Base-by-base conservation (phyloP, 2,113 vertebrate species). In the Phyllopteryx taeniolatus region DNA sequence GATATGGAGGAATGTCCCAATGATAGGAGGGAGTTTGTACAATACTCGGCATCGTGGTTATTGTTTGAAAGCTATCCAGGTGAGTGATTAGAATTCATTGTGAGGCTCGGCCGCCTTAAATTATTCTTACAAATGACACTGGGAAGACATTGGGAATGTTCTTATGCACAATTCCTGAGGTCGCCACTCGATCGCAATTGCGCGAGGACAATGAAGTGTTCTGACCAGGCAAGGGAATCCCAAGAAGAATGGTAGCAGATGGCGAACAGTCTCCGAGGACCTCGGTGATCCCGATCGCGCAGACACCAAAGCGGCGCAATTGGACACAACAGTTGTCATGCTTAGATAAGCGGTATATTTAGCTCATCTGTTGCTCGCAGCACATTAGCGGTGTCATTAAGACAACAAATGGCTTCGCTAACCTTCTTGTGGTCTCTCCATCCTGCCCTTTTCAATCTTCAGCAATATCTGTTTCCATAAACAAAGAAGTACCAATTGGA, bases 251-350 rank as follows among this genome's bases (percentile, higher is more conserved):
- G 72, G 79, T 57, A 89, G 83, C 88, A 91, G 87, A 90, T 87
- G 88, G 90, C 72, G 20, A 81, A 69, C 49, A 67, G 69, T 83
- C 86, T 88, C 86, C 19, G 73, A 85, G 85, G 89, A 83, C 84
- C 72, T 62, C 49, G 20, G 60, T 86, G 87, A 87, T 90, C 82
- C 77, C 60, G 39, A 87, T 69, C 84, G 83, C 65, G 56, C 80
- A 78, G 79, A 82, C 82, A 76, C 83, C 83, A 73, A 82, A 85
- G 82, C 81, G 86, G 76, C 82, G 72, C 83, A 89, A 90, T 89
- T 87, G 90, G 88, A 80, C 75, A 79, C 87, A 86, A 82, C 90
- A 90, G 88, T 91, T 92, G 90, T 88, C 84, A 76, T 67, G 89
- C 73, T 87, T 80, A 89, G 81, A 86, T 85, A 85, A 88, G 86